Evolutionary conservation across 2,797 vertebrate species (phyloP).

Genomic region (Eutrigla gurnardus): DNA sequence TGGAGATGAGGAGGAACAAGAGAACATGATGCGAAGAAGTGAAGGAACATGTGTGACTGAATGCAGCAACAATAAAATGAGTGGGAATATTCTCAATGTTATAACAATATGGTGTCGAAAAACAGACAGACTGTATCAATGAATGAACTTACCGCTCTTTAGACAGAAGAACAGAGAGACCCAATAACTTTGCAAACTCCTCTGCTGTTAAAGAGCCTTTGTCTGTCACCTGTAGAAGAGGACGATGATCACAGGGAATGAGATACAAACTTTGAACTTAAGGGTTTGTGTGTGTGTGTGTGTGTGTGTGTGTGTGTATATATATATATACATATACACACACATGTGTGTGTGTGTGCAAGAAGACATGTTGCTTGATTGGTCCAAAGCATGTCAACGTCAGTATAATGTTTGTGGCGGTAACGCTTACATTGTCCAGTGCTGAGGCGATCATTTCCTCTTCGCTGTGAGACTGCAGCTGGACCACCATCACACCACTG

Average conservation of each 20-base stretch:
- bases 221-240: conserved; percentile 88
- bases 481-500: conserved; percentile 99
- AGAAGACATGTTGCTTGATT: neutral
- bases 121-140: neutral
- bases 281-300: no score
- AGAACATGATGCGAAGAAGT: conserved; percentile 14
- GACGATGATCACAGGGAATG: neutral
- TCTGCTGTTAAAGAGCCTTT: conserved; percentile 96
- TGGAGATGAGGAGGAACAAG: conserved; percentile 62
- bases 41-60: neutral
- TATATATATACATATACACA: no score
- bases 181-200: conserved; percentile 96
- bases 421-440: conserved; percentile 90
- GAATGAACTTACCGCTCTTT: conserved; percentile 90
- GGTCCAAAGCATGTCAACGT: neutral
- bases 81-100: neutral
- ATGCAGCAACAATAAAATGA: neutral
- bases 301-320: no score
- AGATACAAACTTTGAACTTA: neutral
- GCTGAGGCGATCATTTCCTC: conserved; percentile 99
- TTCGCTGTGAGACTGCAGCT: conserved; percentile 97
- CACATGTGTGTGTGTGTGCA: no score
- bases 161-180: conserved; percentile 96
- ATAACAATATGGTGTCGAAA: neutral
- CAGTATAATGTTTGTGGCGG: conserved; percentile 21